phyloP scores from a whole-genome alignment of 2,797 vertebrate genomes.

The Jordanella pulchra region DNA sequence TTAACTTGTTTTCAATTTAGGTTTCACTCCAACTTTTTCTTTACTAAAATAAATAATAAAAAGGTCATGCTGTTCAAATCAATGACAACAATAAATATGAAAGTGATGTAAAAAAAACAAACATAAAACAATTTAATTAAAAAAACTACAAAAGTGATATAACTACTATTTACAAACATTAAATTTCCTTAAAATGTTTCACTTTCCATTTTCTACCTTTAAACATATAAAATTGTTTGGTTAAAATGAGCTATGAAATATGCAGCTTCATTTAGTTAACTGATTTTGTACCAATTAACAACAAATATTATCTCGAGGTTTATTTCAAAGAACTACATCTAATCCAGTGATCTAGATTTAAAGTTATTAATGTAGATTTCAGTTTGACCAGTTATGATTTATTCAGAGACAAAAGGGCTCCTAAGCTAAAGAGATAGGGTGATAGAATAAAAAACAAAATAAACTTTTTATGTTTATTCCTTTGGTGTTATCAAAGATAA shows the following conservation, averaged over 20 bases:
- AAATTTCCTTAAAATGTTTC: neutral
- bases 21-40: neutral
- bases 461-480: neutral
- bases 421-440: neutral
- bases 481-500: neutral
- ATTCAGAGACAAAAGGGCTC: neutral
- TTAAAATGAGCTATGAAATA: neutral
- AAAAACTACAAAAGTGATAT: neutral
- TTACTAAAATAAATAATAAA: neutral
- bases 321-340: neutral
- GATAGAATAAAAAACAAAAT: neutral
- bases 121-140: neutral
- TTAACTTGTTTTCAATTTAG: neutral
- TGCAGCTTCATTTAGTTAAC: neutral
- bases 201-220: neutral
- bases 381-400: neutral
- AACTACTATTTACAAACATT: neutral
- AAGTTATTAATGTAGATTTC: neutral
- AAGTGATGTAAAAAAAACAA: no score
- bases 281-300: neutral
- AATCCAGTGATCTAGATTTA: neutral
- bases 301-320: neutral
- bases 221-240: no score
- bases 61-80: neutral
- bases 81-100: neutral